Evolutionary conservation across 1,140 invertebrate genomes (phyloP).

Genomic region (Aphelinus certus): DNA sequence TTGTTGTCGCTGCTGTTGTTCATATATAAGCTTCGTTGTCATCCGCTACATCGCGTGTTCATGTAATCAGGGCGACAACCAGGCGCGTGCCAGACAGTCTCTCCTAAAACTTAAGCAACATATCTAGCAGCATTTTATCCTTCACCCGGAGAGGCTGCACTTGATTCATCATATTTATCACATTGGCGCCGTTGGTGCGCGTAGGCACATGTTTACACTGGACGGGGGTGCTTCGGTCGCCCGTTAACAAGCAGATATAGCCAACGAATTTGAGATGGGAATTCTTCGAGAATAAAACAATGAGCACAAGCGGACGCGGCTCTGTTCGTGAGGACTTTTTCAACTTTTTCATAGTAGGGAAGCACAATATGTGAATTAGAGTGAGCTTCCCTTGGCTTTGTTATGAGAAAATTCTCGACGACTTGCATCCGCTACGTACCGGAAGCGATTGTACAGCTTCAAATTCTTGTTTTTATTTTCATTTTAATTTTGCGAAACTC

Average conservation of each 20-base stretch:
- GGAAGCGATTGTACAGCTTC: slow-evolving; percentile 1
- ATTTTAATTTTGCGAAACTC: neutral
- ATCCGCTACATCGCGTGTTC: too few relatives aligned
- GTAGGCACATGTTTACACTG: too few relatives aligned
- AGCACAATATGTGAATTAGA: neutral
- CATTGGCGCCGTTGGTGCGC: too few relatives aligned
- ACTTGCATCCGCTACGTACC: slow-evolving; percentile 9
- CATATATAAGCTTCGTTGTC: neutral
- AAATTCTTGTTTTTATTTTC: slow-evolving; percentile 15
- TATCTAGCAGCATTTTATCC: too few relatives aligned
- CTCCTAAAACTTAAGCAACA: neutral
- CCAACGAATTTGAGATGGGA: too few relatives aligned
- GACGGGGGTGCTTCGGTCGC: too few relatives aligned
- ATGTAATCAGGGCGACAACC: too few relatives aligned
- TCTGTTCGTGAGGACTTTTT: slow-evolving; percentile 23
- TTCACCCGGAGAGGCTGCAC: too few relatives aligned
- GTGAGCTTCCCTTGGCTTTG: slow-evolving; percentile 2
- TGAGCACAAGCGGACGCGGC: slow-evolving; percentile 36
- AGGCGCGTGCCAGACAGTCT: neutral
- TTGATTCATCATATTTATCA: too few relatives aligned
- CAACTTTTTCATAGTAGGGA: slow-evolving; percentile 15
- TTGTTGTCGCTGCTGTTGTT: slow-evolving; percentile 12
- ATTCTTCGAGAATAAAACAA: too few relatives aligned
- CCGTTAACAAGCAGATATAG: too few relatives aligned
- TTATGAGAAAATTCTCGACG: slow-evolving; percentile 1